Base-by-base conservation (phyloP, 2,888 invertebrate species). In the Drosophila neonasuta region DNA sequence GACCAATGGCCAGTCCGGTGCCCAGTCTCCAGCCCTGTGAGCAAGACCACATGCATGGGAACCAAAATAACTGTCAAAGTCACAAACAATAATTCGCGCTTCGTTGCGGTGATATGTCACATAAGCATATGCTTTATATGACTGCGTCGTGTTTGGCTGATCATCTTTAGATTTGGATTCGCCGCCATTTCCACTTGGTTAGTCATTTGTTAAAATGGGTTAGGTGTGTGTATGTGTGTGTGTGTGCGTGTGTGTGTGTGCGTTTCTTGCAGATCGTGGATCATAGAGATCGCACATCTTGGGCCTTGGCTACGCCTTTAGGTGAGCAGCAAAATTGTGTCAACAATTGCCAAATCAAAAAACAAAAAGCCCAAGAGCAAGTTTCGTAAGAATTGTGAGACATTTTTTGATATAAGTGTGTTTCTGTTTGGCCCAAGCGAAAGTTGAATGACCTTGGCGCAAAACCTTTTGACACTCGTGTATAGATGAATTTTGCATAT, bases 141-240 rank as follows among this genome's bases (percentile, higher is more conserved):
- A 51, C 63, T 46, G 50, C 61, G 61, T 65, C 58, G 73, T 68
- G 64, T 62, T 66, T 59, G 70, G 62, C 49, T 59, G 65, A 62
- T 63, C 65, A 62, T 66, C 46, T 54, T 45, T 44, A 42, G 49
- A 64, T 64, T 76, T 58, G 61, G 36, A 60, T 57, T 62, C 56
- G 60, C 13, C 29, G 51, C 70, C 70, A 78, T 88, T 88, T 88
- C 80, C 87, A 86, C 87, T 71, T 87, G 88, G 88, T 72, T 77
- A 78, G 74, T 78, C 88, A 86, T 68, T 71, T 82, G 86, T 69
- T 59, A 76, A 88, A 67, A 72, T 74, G 48, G 64, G 61, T 48
- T 79, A 56, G 44, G 42, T 15, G n/a, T 44, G 10, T 32, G n/a
- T 34, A n/a, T 36, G 5, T 36, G 36, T 36, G 11, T 36, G n/a